These are phyloP conservation scores for Petrolisthes cinctipes DNA, from an alignment of 2,888 invertebrate species.

Conservation along the genomic window DNA sequence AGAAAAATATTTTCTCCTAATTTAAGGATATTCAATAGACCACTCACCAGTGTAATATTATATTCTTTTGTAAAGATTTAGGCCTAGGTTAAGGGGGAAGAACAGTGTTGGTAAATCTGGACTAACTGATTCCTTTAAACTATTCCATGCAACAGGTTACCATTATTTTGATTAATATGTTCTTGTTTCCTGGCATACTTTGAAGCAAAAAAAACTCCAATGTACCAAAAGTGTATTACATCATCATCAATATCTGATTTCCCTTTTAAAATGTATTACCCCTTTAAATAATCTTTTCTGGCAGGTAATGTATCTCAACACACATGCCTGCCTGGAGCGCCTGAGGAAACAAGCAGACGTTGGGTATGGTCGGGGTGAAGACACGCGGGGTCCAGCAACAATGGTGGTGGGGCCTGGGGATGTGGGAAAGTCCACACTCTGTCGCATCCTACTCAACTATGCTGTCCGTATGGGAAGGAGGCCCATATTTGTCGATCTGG, in stretches of 20 bases:
- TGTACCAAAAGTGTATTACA: background rate
- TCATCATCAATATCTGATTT: background rate
- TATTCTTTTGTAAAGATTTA: no score
- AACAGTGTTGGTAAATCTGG: no score
- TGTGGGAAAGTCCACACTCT: conserved; percentile 95
- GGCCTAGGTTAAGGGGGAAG: no score
- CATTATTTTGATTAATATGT: background rate
- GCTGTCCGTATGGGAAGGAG: conserved; percentile 77
- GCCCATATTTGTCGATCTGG: conserved; percentile 94
- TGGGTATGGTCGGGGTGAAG: conserved; percentile 68
- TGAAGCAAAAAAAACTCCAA: background rate
- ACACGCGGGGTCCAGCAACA: conserved; percentile 81
- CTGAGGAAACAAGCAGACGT: conserved; percentile 82
- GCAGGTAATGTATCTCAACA: conserved; percentile 85
- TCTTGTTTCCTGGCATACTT: background rate
- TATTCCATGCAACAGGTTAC: no score
- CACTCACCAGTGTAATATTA: no score
- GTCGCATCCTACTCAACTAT: conserved; percentile 90
- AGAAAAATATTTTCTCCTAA: no score
- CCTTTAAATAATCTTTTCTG: conserved; percentile 70
- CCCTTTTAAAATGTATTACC: conserved; percentile 57
- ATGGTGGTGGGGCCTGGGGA: conserved; percentile 95
- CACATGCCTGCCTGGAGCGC: conserved; percentile 93
- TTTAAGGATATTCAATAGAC: no score
- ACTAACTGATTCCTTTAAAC: no score